Evolutionary conservation across 2,888 invertebrate species (phyloP).

Genomic region (Megaustenia siamemsis): DNA sequence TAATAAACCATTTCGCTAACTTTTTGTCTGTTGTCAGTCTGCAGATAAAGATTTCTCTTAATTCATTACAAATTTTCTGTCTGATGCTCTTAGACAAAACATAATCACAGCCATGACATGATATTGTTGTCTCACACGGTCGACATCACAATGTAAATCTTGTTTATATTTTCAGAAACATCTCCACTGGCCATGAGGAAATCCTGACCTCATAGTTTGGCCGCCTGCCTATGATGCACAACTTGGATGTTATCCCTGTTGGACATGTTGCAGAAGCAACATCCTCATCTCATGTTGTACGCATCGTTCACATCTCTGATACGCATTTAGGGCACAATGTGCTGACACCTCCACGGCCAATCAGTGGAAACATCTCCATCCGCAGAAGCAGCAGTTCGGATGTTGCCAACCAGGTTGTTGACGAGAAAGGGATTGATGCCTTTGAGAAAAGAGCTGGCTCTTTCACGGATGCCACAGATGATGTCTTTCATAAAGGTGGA

Average conservation of each 20-base stretch:
- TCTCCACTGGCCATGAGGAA: too few relatives aligned
- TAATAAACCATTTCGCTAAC: too few relatives aligned
- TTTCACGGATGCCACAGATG: not conserved
- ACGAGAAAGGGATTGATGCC: conserved; percentile 49
- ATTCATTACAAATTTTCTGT: too few relatives aligned
- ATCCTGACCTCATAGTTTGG: too few relatives aligned
- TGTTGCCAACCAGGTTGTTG: conserved; percentile 31
- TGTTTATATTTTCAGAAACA: too few relatives aligned
- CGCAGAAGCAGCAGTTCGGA: conserved; percentile 33
- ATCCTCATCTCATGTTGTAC: conserved; percentile 49
- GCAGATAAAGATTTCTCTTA: too few relatives aligned
- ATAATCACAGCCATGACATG: too few relatives aligned
- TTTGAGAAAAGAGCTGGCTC: conserved; percentile 33
- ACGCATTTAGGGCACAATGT: conserved; percentile 70
- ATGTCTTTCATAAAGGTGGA: conserved; percentile 45
- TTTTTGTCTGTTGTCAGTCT: too few relatives aligned
- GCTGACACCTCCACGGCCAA: conserved; percentile 50
- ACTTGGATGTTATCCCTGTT: conserved; percentile 45
- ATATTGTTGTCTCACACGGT: too few relatives aligned
- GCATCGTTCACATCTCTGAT: conserved; percentile 76
- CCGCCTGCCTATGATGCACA: conserved; percentile 16
- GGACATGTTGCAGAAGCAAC: conserved; percentile 39
- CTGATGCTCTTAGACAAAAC: too few relatives aligned
- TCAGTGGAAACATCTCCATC: conserved; percentile 51
- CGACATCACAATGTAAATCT: too few relatives aligned